Conservation (phyloP, 1,140 invertebrate genomes). For the Drosophila rhopaloa region DNA sequence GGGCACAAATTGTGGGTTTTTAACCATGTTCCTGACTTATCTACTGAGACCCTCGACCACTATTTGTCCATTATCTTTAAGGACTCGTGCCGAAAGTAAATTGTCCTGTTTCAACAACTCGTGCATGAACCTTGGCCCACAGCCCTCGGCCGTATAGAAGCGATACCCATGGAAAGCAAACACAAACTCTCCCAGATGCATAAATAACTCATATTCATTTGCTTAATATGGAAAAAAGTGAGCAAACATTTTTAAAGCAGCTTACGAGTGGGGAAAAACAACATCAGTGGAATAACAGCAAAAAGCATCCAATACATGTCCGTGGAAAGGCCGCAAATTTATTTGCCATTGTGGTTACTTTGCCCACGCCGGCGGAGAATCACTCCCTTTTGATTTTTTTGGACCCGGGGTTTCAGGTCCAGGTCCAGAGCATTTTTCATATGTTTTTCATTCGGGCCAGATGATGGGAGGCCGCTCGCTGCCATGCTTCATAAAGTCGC, state of each 20-base stretch:
- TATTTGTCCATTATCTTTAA: slow-evolving; percentile 50
- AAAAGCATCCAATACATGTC: slow-evolving; percentile 42
- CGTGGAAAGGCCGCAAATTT: slow-evolving; percentile 69
- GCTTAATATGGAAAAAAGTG: slow-evolving; percentile 38
- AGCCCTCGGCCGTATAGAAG: slow-evolving; percentile 23
- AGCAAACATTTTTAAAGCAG: slow-evolving; percentile 48
- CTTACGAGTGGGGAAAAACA: slow-evolving; percentile 21
- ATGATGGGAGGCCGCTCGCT: slow-evolving; percentile 6
- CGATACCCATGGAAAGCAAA: slow-evolving; percentile 33
- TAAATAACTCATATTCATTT: slow-evolving; percentile 55
- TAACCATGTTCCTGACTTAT: slow-evolving; percentile 10
- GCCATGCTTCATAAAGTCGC: slow-evolving; percentile 74
- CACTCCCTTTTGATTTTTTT: slow-evolving; percentile 27
- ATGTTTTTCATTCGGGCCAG: slow-evolving; percentile 51
- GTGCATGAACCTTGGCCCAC: slow-evolving; percentile 50
- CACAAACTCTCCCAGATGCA: slow-evolving; percentile 40
- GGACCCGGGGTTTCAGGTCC: slow-evolving; percentile 1
- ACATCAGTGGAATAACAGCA: slow-evolving; percentile 19
- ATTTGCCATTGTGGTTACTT: slow-evolving; percentile 80
- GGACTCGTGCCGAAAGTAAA: slow-evolving; percentile 50
- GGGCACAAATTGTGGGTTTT: slow-evolving; percentile 8
- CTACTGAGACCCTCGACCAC: neutral
- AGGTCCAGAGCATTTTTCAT: slow-evolving; percentile 61
- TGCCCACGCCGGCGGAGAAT: slow-evolving; percentile 41
- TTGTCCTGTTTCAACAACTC: slow-evolving; percentile 66